Evolutionary conservation across 2,888 invertebrate species (phyloP).

Genomic region (Lasioglossum vierecki): DNA sequence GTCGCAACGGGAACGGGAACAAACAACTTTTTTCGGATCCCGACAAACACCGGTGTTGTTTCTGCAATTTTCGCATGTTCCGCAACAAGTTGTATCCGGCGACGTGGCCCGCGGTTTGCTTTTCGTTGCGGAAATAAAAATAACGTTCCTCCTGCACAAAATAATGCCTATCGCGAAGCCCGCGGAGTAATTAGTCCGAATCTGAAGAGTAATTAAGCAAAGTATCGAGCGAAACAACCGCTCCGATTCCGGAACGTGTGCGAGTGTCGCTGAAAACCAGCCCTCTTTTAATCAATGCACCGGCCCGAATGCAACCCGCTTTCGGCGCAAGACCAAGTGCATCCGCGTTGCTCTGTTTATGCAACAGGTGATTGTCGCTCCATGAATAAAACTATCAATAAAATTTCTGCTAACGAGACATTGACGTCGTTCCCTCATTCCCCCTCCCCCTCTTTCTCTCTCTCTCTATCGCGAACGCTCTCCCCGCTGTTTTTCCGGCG

Average conservation of each 20-base stretch:
- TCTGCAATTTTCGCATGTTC: constrained; percentile 8
- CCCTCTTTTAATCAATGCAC: constrained; percentile 44
- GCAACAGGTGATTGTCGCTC: constrained; percentile 70
- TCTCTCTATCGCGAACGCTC: background rate
- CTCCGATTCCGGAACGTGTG: background rate
- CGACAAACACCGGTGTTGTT: constrained; percentile 17
- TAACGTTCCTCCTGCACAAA: background rate
- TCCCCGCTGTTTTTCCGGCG: background rate
- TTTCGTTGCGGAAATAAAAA: background rate
- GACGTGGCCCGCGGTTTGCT: background rate
- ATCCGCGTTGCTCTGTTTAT: constrained; percentile 66
- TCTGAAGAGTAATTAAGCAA: constrained; percentile 1
- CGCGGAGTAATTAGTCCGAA: background rate
- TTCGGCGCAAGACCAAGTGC: constrained; percentile 44
- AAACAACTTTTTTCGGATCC: constrained; percentile 19
- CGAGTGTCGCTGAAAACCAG: background rate
- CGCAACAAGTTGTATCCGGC: constrained; percentile 38
- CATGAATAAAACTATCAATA: constrained; percentile 68
- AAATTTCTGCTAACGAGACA: constrained; percentile 69
- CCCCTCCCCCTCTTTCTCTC: no score
- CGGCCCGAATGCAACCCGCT: constrained; percentile 39
- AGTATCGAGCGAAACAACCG: background rate
- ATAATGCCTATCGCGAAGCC: background rate
- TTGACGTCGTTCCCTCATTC: constrained; percentile 13
- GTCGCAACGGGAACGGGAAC: background rate